phyloP scores from a whole-genome alignment of 2,113 vertebrate species.

The Oenanthe melanoleuca region DNA sequence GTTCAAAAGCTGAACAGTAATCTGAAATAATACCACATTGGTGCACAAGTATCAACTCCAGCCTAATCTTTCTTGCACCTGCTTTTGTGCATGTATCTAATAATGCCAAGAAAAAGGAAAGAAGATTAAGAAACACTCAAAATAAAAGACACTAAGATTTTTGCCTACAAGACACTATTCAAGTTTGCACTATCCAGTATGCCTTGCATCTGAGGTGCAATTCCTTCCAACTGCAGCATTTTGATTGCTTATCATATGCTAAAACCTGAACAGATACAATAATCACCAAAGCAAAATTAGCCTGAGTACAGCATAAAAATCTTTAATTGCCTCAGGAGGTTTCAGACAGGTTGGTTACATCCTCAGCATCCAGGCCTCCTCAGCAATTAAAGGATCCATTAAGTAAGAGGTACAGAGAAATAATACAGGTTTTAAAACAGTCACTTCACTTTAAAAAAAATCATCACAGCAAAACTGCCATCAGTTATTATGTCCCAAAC shows the following conservation, averaged over 20 bases:
- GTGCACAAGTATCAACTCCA: not conserved
- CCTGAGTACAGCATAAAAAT: not conserved
- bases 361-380: not conserved
- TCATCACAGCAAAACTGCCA: not conserved
- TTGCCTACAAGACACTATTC: not conserved
- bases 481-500: not conserved
- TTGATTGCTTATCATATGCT: not conserved
- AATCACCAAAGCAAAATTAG: not conserved
- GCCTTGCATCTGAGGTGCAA: not conserved
- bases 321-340: not conserved
- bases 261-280: not conserved
- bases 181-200: not conserved
- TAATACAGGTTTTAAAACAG: not conserved
- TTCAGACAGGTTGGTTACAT: not conserved
- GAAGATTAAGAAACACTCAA: not conserved
- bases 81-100: not conserved
- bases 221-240: not conserved
- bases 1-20: not conserved
- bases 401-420: not conserved
- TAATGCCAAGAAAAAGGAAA: not conserved
- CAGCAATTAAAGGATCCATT: not conserved
- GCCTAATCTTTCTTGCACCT: not conserved
- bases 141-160: not conserved
- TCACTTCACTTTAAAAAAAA: not conserved
- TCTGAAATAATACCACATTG: not conserved